phyloP scores from a whole-genome alignment of 2,113 vertebrate species.

The Pollachius pollachius region DNA sequence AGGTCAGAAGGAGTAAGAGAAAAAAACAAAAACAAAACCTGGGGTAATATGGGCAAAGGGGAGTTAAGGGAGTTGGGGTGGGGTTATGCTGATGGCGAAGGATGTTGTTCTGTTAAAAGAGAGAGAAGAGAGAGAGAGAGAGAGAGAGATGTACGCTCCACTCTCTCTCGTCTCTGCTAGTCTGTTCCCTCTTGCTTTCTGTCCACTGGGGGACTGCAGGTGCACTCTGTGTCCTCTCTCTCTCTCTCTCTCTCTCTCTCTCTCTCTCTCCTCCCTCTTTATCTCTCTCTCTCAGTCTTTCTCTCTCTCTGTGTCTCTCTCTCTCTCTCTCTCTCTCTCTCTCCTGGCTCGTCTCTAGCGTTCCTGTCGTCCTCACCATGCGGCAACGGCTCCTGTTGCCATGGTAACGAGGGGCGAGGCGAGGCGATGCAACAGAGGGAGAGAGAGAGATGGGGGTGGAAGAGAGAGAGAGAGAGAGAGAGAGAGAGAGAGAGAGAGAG shows the following conservation, averaged over 20 bases:
- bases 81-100: conserved; percentile 50
- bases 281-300: neutral
- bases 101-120: conserved; percentile 33
- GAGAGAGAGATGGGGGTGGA: conserved; percentile 31
- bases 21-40: neutral
- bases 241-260: conserved; percentile 30
- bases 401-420: conserved; percentile 60
- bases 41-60: neutral
- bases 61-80: neutral
- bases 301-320: neutral
- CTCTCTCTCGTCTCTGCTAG: conserved; percentile 12
- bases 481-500: conserved; percentile 12
- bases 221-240: conserved; percentile 34
- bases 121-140: conserved; percentile 5
- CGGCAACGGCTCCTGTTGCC: conserved; percentile 59
- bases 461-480: neutral
- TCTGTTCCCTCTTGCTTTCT: conserved; percentile 21
- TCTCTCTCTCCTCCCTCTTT: conserved; percentile 1
- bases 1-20: neutral
- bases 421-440: conserved; percentile 45
- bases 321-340: neutral
- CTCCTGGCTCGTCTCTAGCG: neutral
- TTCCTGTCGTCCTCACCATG: conserved; percentile 40
- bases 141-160: conserved; percentile 34
- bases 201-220: conserved; percentile 42